These are phyloP conservation scores for Euclidia mi DNA, from an alignment of 2,888 invertebrate species.

Conservation along the genomic window DNA sequence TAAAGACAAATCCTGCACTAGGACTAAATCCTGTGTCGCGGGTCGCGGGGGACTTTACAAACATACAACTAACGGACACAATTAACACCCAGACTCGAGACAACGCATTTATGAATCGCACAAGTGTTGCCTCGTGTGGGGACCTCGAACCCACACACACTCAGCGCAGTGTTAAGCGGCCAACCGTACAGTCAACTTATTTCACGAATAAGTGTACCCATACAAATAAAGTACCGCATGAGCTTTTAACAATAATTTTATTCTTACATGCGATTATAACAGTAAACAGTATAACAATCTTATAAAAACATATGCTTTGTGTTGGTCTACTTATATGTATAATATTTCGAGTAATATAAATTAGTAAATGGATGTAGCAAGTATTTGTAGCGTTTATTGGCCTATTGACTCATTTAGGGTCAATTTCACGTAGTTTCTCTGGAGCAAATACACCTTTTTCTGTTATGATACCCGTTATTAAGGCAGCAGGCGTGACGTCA, in stretches of 20 bases:
- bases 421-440: conserved; percentile 74
- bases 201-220: no score
- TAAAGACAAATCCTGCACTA: no score
- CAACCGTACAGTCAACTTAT: no score
- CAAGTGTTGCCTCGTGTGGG: no score
- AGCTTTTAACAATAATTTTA: conserved; percentile 47
- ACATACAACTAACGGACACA: no score
- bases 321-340: conserved; percentile 39
- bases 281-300: conserved; percentile 56
- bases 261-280: conserved; percentile 59
- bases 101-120: no score
- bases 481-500: conserved; percentile 97
- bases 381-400: conserved; percentile 24
- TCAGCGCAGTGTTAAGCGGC: no score
- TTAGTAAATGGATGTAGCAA: conserved; percentile 34
- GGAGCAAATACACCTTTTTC: conserved; percentile 96
- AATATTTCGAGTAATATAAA: conserved; percentile 45
- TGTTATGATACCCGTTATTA: conserved; percentile 98
- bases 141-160: no score
- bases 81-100: no score
- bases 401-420: conserved; percentile 51
- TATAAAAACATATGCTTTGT: conserved; percentile 55
- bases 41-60: no score
- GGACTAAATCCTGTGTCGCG: no score
- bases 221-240: conserved; percentile 10